Base-by-base conservation (phyloP, 2,113 vertebrate genomes). In the Hystrix cristata region DNA sequence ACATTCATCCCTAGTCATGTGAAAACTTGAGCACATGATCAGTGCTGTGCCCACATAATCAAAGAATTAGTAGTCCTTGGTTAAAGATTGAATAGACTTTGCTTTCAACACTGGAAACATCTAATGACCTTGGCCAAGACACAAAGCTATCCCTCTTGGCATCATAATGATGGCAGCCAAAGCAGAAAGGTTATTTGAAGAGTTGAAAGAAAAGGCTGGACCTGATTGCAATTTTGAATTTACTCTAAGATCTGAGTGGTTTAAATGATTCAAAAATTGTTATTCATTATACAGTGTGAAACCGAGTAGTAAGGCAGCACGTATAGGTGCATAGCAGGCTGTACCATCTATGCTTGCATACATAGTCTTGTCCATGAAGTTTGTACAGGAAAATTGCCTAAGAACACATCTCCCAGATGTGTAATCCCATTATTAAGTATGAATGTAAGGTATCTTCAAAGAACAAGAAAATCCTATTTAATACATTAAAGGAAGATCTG, bases 391-490 rank as follows among this genome's bases (percentile, higher is more conserved):
- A 43, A 60, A 43, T 4, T 27, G 23, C 57, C 57, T 60, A 60
- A 12, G n/a, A n/a, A 51, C 5, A 11, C 34, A 60, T 60, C 43
- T 82, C 55, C 43, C 55, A 60, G 80, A 82, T 38, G 60, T 60
- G 11, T 14, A 81, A n/a, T 19, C 12, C n/a, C 57, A 60, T 82
- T n/a, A 38, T 60, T 82, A 29, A 83, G 80, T 60, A 83, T 43
- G 38, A 15, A 23, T 80, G 71, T 55, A 34, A 11, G 78, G 69
- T 43, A 86, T 34, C 18, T 62, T 86, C 27, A 59, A 81, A 91
- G 53, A 86, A 86, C 14, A 84, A 88, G 62, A 7, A 29, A 89
- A 84, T 71, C 78, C 43, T 57, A 84, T n/a, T 71, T 81, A 92
- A 55, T 62, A 18, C 38, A 67, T 67, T 87, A 55, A 95, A 80